These are phyloP conservation scores for Plectropomus leopardus DNA, from an alignment of 2,113 vertebrate species.

Conservation along the genomic window DNA sequence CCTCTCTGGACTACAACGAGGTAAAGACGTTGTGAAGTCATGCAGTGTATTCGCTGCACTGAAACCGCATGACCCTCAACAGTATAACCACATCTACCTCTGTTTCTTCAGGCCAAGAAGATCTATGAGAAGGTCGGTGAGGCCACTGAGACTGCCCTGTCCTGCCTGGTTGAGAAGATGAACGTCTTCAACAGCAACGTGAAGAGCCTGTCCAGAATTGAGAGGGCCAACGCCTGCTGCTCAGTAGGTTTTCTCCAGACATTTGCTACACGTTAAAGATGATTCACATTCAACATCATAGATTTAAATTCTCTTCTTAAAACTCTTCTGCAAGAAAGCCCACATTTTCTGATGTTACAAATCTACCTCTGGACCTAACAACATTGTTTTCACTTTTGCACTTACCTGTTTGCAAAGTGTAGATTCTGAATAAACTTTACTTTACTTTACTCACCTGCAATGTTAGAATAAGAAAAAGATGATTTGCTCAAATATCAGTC, in stretches of 20 bases:
- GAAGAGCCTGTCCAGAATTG: constrained; percentile 87
- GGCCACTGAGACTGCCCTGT: constrained; percentile 94
- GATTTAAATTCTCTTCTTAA: too few relatives aligned
- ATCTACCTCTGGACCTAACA: too few relatives aligned
- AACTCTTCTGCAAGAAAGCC: too few relatives aligned
- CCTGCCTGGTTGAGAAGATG: constrained; percentile 96
- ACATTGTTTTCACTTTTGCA: too few relatives aligned
- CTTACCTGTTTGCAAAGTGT: too few relatives aligned
- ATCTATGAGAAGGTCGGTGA: constrained; percentile 95
- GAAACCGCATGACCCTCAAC: neutral
- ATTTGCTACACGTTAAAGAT: neutral
- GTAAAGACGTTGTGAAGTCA: constrained; percentile 71
- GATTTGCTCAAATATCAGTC: too few relatives aligned
- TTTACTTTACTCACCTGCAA: too few relatives aligned
- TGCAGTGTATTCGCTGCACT: neutral
- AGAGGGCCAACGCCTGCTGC: constrained; percentile 94
- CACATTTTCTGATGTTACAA: too few relatives aligned
- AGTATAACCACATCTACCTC: neutral
- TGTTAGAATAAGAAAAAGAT: too few relatives aligned
- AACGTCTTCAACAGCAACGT: constrained; percentile 92
- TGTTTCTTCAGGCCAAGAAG: constrained; percentile 88
- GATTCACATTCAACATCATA: neutral
- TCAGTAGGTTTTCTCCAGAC: constrained; percentile 79
- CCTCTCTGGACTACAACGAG: constrained; percentile 95
- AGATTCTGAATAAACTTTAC: too few relatives aligned